Percentiles rank a stretch among this genome's conserved stretches.
Conservation (phyloP, 2,113 vertebrate genomes). For the Otis tarda region DNA sequence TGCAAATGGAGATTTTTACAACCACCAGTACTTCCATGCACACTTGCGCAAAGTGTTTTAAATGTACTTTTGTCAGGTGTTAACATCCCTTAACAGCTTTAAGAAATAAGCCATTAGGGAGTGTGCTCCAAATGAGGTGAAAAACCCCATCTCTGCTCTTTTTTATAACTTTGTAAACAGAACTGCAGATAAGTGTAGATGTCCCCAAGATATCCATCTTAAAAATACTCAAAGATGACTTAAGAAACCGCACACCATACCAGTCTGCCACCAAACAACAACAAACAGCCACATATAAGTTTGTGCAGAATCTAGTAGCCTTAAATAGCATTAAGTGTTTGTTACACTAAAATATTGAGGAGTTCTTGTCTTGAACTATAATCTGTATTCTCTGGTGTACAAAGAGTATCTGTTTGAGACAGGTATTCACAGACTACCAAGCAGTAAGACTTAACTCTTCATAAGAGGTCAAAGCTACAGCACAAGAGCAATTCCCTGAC, state of each 20-base stretch:
- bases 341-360: neutral
- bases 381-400: neutral
- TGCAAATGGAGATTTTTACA: neutral
- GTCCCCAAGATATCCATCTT: neutral
- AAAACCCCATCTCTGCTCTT: neutral
- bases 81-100: neutral
- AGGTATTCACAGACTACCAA: neutral
- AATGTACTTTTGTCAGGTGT: neutral
- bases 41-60: neutral
- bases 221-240: neutral
- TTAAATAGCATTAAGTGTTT: neutral
- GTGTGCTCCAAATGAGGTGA: neutral
- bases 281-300: neutral
- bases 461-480: neutral
- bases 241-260: rapidly evolving
- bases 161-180: neutral
- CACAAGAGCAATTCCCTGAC: neutral
- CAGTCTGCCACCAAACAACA: neutral
- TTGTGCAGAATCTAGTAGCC: neutral
- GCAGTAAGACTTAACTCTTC: neutral
- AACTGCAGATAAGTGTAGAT: neutral
- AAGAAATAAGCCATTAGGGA: neutral
- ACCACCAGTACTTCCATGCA: neutral
- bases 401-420: neutral
- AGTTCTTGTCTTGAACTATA: neutral